Base-by-base conservation (phyloP, 2,888 invertebrate species). In the Sarcophaga caerulescens region DNA sequence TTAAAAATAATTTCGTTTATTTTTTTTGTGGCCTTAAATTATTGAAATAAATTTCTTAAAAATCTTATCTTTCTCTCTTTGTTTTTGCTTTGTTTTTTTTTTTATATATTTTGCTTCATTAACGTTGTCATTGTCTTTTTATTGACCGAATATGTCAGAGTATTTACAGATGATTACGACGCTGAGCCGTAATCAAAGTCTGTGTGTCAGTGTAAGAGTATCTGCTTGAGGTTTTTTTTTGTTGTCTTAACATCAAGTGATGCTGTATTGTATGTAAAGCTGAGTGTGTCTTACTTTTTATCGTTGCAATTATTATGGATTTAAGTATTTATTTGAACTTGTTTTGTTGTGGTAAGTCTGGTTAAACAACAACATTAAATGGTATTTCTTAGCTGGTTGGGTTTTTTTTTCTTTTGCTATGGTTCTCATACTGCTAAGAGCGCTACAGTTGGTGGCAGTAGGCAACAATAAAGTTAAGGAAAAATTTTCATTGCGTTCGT, bases 321-420 rank as follows among this genome's bases (percentile, higher is more conserved):
- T 86, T 81, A 77, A 70, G 83, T 57, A 77, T 85, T 81, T 81
- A 79, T 81, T 81, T 84, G 70, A 81, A 86, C 84, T 86, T 86
- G 86, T 86, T 85, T 84, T 84, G 86, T 84, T 84, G 86, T 84
- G 81, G 84, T 80, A 75, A 81, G 81, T 81, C 86, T 86, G 84
- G 86, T 86, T 86, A 84, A 84, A 84, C 84, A 74, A 86, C 86
- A 84, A 81, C 74, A 81, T 84, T 78, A 78, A 73, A 81, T 83
- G 77, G 74, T 68, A 78, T 86, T 83, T 71, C 78, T 86, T 84
- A 65, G n/a, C 57, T 81, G 65, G 63, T 70, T 81, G 47, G 17
- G 25, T 66, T 74, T 68, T 71, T 65, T 3, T 73, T 6, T 23
- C 25, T 19, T 21, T 75, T 44, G 47, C 23, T 57, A 63, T 75